phyloP scores from a whole-genome alignment of 2,888 invertebrate genomes.

The Acleris holmiana region DNA sequence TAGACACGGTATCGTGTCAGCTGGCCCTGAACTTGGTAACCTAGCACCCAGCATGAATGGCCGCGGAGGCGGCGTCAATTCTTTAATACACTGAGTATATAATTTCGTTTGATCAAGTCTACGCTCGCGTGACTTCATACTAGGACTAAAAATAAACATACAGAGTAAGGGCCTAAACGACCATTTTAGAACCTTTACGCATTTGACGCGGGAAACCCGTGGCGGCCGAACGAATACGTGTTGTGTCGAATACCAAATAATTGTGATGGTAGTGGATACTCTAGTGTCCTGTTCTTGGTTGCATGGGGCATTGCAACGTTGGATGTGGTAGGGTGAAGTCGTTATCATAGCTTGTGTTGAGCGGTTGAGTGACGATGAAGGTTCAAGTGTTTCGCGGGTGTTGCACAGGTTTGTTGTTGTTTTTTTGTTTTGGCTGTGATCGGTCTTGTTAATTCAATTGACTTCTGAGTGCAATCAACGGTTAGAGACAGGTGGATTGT shows the following conservation, averaged over 20 bases:
- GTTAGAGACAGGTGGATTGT: no score
- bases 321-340: slow-evolving; percentile 7
- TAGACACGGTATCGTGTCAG: background rate
- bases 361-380: slow-evolving; percentile 24
- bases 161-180: slow-evolving; percentile 9
- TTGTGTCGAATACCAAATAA: no score
- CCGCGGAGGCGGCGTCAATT: slow-evolving; percentile 32
- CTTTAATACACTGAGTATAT: slow-evolving; percentile 34
- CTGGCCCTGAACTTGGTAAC: background rate
- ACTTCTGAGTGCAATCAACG: no score
- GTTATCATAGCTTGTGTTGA: background rate
- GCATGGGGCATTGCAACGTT: slow-evolving; percentile 19
- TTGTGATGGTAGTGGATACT: no score
- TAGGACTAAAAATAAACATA: slow-evolving; percentile 33
- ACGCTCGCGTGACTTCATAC: slow-evolving; percentile 33
- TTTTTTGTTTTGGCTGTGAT: no score
- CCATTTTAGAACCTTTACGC: background rate
- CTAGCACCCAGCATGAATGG: slow-evolving; percentile 23
- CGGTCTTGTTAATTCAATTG: no score
- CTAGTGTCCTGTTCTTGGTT: background rate
- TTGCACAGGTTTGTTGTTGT: slow-evolving; percentile 26
- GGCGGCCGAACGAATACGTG: slow-evolving; percentile 2
- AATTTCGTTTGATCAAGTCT: slow-evolving; percentile 34
- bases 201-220: slow-evolving; percentile 6
- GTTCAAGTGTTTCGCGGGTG: background rate